These are phyloP conservation scores for Caenorhabditis imperialis DNA, from an alignment of 2,888 invertebrate species.

Conservation along the genomic window DNA sequence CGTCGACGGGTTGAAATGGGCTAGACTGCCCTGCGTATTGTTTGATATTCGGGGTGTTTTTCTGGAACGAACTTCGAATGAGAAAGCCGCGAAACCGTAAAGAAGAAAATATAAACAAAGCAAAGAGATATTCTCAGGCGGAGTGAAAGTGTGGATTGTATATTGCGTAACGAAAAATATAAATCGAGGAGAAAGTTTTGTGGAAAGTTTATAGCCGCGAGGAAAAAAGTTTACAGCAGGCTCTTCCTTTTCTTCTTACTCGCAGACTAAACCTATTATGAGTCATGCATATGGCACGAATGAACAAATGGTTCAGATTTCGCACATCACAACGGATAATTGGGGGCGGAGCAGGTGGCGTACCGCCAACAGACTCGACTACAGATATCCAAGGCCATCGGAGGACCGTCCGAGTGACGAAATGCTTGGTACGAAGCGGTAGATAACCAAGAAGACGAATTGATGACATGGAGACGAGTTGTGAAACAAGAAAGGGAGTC, in stretches of 20 bases:
- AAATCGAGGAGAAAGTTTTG: slow-evolving; percentile 22
- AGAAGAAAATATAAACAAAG: slow-evolving; percentile 11
- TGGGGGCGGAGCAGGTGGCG: slow-evolving; percentile 49
- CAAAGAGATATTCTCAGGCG: slow-evolving; percentile 8
- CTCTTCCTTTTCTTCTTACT: slow-evolving; percentile 2
- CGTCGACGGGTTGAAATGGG: slow-evolving; percentile 4
- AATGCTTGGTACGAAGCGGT: slow-evolving; percentile 23
- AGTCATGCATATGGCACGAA: slow-evolving; percentile 26
- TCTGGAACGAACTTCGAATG: slow-evolving; percentile 6
- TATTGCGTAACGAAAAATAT: slow-evolving; percentile 37
- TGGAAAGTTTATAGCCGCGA: slow-evolving; percentile 18
- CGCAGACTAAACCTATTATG: slow-evolving; percentile 14
- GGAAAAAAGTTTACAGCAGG: slow-evolving; percentile 31
- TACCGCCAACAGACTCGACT: slow-evolving; percentile 35
- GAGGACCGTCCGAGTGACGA: neutral
- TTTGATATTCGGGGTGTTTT: slow-evolving; percentile 8
- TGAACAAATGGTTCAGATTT: slow-evolving; percentile 27
- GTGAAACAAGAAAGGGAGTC: slow-evolving; percentile 1
- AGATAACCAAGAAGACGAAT: neutral
- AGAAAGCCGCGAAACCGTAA: neutral
- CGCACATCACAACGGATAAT: slow-evolving; percentile 22
- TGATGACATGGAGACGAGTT: neutral
- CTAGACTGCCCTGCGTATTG: slow-evolving; percentile 1
- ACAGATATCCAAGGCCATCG: slow-evolving; percentile 15
- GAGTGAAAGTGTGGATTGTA: slow-evolving; percentile 10